These are phyloP conservation scores for Strigamia crassipes DNA, from an alignment of 2,888 invertebrate species.

Conservation along the genomic window DNA sequence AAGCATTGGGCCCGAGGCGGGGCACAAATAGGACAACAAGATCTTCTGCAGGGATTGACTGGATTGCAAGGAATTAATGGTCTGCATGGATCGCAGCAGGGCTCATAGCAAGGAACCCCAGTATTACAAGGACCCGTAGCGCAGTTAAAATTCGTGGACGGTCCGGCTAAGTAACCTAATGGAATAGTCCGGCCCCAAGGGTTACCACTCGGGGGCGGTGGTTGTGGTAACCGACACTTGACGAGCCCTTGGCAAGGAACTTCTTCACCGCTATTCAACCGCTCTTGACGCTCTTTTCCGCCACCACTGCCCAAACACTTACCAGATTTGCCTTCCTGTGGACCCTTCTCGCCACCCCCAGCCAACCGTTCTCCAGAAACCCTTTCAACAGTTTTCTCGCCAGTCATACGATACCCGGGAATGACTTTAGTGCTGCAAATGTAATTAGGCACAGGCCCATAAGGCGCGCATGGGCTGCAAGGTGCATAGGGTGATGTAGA, in stretches of 20 bases:
- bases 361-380: no score
- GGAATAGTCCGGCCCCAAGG: not conserved
- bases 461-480: no score
- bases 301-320: no score
- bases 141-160: not conserved
- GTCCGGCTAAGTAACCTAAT: not conserved
- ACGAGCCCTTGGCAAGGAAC: not conserved
- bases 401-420: no score
- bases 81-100: conserved; percentile 14
- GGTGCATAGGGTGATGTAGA: no score
- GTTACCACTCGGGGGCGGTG: not conserved
- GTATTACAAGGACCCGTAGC: not conserved
- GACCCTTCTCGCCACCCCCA: no score
- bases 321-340: no score
- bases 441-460: no score
- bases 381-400: no score
- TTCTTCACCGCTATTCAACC: not conserved
- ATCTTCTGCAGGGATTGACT: not conserved
- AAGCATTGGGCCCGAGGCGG: not conserved
- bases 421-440: no score
- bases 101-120: conserved; percentile 22
- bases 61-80: conserved; percentile 6
- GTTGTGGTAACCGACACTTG: not conserved
- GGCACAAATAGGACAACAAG: conserved; percentile 1
- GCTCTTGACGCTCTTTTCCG: not conserved